These are phyloP conservation scores for Ptyas mucosa DNA, from an alignment of 2,113 vertebrate genomes.

Conservation along the genomic window DNA sequence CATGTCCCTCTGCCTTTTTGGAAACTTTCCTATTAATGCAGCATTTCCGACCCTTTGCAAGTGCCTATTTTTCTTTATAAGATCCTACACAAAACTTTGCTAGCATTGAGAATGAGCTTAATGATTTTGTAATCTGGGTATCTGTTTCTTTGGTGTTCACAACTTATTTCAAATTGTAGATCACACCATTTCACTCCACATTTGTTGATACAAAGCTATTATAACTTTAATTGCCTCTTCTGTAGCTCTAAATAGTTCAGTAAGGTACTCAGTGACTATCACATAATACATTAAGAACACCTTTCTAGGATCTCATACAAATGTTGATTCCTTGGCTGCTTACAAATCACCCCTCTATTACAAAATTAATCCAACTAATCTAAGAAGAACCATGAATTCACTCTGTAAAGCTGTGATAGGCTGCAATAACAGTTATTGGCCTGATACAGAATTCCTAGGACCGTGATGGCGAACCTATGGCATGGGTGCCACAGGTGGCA, in stretches of 20 bases:
- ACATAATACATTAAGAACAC: not conserved
- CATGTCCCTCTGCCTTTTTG: not conserved
- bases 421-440: not conserved
- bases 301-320: not conserved
- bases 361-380: not conserved
- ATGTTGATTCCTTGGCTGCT: not conserved
- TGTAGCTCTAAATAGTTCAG: not conserved
- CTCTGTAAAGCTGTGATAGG: not conserved
- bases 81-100: not conserved
- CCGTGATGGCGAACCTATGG: no score
- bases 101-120: not conserved
- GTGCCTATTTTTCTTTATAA: not conserved
- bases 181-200: not conserved
- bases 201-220: not conserved
- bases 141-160: not conserved
- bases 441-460: not conserved
- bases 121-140: not conserved
- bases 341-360: not conserved
- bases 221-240: not conserved
- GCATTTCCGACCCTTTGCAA: not conserved
- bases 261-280: not conserved
- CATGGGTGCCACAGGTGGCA: no score
- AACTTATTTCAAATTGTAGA: not conserved
- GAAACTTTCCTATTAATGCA: not conserved
- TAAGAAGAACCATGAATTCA: not conserved